These are phyloP conservation scores for Lutjanus argentimaculatus DNA, from an alignment of 2,797 vertebrate species.

Conservation along the genomic window DNA sequence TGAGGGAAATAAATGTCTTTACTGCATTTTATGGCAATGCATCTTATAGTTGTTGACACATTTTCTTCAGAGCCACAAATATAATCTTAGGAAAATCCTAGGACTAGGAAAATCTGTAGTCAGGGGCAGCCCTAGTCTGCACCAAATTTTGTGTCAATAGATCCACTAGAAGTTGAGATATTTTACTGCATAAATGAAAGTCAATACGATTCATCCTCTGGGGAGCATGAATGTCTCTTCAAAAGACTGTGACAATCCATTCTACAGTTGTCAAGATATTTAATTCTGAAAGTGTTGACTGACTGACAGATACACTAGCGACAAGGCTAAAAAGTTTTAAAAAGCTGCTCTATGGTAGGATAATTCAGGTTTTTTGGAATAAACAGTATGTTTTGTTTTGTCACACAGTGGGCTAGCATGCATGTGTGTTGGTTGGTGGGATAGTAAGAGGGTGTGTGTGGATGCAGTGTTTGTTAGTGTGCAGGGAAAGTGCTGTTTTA, in stretches of 20 bases:
- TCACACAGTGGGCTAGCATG: slow-evolving; percentile 8
- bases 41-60: not conserved
- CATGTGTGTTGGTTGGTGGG: slow-evolving; percentile 12
- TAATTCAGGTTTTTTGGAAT: slow-evolving; percentile 22
- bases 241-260: no score
- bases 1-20: not conserved
- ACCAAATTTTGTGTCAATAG: not conserved
- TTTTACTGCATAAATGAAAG: not conserved
- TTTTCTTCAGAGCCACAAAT: not conserved
- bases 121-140: not conserved
- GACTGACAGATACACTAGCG: not conserved
- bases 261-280: slow-evolving; percentile 5
- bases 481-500: slow-evolving; percentile 2
- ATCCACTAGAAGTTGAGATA: not conserved
- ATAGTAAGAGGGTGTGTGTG: not conserved
- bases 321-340: not conserved
- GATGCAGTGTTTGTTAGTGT: not conserved
- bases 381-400: slow-evolving; percentile 9
- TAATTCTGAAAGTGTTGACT: not conserved
- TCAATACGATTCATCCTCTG: not conserved
- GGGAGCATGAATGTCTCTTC: not conserved
- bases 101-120: no score
- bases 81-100: no score
- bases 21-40: not conserved
- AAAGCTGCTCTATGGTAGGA: slow-evolving; percentile 17